Percentiles rank a stretch among this genome's conserved stretches.
Conservation (phyloP, 2,888 invertebrate genomes). For the Sarcophaga caerulescens region DNA sequence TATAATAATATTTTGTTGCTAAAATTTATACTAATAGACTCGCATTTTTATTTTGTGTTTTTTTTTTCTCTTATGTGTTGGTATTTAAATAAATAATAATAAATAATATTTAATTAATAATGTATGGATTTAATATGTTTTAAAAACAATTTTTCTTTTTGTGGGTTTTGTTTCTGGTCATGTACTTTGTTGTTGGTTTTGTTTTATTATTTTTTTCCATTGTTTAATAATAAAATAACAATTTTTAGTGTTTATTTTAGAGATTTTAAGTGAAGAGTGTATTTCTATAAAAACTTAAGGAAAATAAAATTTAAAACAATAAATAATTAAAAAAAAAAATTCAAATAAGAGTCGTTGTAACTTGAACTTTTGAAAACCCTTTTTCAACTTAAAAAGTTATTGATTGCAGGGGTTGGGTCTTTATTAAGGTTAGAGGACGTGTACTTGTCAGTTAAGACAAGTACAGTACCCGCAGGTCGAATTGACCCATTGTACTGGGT, state of each 20-base stretch:
- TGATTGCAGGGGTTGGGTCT: no score
- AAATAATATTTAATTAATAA: conserved; percentile 2
- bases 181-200: no score
- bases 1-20: conserved; percentile 30
- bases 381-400: not conserved
- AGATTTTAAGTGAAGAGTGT: not conserved
- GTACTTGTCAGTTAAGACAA: no score
- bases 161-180: no score
- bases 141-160: no score
- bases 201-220: not conserved
- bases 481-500: no score
- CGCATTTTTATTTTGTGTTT: conserved; percentile 13
- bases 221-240: conserved; percentile 44
- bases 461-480: no score
- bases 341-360: not conserved
- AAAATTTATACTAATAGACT: conserved; percentile 64
- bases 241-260: conserved; percentile 27
- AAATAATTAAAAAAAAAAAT: not conserved
- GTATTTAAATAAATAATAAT: no score
- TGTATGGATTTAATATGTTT: conserved; percentile 19
- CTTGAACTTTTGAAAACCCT: not conserved
- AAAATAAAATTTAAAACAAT: not conserved
- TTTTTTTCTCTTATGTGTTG: no score
- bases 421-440: no score
- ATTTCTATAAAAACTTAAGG: not conserved